Conservation (phyloP, 2,113 vertebrate species). For the Zootoca vivipara region DNA sequence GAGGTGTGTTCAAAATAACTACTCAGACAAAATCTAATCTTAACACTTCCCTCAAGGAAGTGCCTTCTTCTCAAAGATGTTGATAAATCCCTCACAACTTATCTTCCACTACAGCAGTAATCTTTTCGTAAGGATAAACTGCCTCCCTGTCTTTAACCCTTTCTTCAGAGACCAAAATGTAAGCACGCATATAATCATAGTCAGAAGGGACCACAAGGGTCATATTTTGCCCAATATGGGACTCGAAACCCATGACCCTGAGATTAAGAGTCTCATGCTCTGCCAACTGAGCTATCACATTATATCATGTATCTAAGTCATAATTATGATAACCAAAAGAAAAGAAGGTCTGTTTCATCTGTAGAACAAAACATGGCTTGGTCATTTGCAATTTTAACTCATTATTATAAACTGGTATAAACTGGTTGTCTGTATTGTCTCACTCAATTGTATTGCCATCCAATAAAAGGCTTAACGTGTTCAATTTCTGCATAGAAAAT, state of each 20-base stretch:
- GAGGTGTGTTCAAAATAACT: neutral
- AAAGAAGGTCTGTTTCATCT: neutral
- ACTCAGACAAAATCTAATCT: neutral
- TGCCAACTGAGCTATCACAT: too few relatives aligned
- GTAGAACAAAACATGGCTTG: neutral
- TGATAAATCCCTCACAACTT: neutral
- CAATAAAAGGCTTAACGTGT: too few relatives aligned
- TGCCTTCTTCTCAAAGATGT: neutral
- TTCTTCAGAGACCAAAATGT: neutral
- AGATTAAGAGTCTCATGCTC: too few relatives aligned
- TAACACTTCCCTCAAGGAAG: neutral
- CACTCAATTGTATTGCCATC: neutral
- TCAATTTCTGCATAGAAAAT: too few relatives aligned
- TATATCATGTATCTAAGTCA: too few relatives aligned
- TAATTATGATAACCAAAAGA: neutral
- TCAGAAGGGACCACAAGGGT: too few relatives aligned
- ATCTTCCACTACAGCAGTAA: conserved; percentile 10
- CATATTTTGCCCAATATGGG: too few relatives aligned
- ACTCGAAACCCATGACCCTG: too few relatives aligned
- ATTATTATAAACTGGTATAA: neutral
- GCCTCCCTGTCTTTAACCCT: neutral
- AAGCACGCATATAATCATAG: neutral
- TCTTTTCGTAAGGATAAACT: neutral
- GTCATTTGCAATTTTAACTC: neutral
- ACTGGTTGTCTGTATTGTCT: neutral